Percentiles rank a stretch among this genome's conserved stretches.
These are phyloP conservation scores for Mus minutoides DNA, from an alignment of 2,797 vertebrate genomes.

Conservation along the genomic window DNA sequence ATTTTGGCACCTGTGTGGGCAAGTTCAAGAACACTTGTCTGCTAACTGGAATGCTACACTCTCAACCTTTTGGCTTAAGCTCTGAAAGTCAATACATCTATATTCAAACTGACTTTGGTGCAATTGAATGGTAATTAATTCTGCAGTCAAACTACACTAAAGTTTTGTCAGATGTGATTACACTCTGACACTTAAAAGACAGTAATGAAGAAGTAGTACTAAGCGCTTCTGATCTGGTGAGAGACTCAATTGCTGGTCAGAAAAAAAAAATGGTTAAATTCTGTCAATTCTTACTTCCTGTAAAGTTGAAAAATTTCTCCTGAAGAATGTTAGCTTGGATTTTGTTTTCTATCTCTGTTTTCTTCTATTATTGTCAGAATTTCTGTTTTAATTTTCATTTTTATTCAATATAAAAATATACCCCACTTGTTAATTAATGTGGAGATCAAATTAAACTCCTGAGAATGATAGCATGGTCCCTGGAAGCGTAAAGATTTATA, in stretches of 20 bases:
- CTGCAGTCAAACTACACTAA: constrained; percentile 83
- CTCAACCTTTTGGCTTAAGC: constrained; percentile 80
- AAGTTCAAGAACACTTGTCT: constrained; percentile 88
- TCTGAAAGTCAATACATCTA: constrained; percentile 81
- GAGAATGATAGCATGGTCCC: no score
- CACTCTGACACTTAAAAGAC: constrained; percentile 79
- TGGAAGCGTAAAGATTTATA: neutral
- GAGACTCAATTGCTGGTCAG: constrained; percentile 74
- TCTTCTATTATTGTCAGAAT: constrained; percentile 48
- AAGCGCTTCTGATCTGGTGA: constrained; percentile 80
- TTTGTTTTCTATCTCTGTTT: constrained; percentile 35
- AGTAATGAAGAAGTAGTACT: constrained; percentile 75
- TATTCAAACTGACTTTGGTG: constrained; percentile 78
- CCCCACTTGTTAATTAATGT: constrained; percentile 50
- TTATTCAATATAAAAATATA: constrained; percentile 66
- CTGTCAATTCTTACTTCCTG: constrained; percentile 77
- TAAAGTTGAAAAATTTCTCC: constrained; percentile 72
- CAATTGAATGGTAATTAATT: constrained; percentile 85
- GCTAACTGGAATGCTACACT: constrained; percentile 78
- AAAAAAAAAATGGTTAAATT: constrained; percentile 73
- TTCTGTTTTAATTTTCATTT: constrained; percentile 69
- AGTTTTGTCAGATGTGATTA: constrained; percentile 83
- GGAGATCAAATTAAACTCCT: neutral
- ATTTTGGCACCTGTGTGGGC: constrained; percentile 86
- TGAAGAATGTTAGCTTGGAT: constrained; percentile 59